phyloP scores from a whole-genome alignment of 1,140 invertebrate species.

The Amphibalanus amphitrite region DNA sequence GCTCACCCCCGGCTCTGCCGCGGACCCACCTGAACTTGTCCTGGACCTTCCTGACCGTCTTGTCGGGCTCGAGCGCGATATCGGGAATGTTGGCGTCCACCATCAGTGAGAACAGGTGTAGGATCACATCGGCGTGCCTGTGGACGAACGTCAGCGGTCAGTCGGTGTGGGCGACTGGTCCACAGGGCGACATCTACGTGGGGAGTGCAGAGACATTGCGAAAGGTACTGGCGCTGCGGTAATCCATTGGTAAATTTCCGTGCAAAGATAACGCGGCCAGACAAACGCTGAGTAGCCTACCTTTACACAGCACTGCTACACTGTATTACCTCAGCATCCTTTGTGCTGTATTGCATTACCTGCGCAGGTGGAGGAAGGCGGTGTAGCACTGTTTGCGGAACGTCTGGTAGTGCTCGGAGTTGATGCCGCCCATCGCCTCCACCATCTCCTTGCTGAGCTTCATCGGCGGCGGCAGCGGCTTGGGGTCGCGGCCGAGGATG shows the following conservation, averaged over 20 bases:
- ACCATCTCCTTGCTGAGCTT: slow-evolving; percentile 98
- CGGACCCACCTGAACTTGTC: slow-evolving; percentile 25
- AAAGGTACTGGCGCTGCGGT: no score
- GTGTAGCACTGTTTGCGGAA: slow-evolving; percentile 92
- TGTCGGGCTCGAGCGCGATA: slow-evolving; percentile 95
- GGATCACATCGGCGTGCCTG: slow-evolving; percentile 84
- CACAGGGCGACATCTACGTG: no score
- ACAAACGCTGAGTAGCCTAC: no score
- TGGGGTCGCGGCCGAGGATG: slow-evolving; percentile 93
- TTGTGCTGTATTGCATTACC: no score
- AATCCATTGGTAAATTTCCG: no score
- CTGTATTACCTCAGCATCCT: no score
- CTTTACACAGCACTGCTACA: no score
- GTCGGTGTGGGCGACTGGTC: no score
- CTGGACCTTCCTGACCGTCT: slow-evolving; percentile 95
- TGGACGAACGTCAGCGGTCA: slow-evolving; percentile 22
- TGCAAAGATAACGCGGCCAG: no score
- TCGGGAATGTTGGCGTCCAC: slow-evolving; percentile 96
- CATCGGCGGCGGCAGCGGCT: slow-evolving; percentile 95
- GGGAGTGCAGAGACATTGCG: no score
- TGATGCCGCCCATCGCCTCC: slow-evolving; percentile 91
- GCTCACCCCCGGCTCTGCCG: no score
- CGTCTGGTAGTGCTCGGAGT: slow-evolving; percentile 81
- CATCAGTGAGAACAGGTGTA: slow-evolving; percentile 97
- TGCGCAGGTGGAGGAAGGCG: slow-evolving; percentile 79